phyloP scores from a whole-genome alignment of 2,113 vertebrate genomes.

The Protobothrops mucrosquamatus region DNA sequence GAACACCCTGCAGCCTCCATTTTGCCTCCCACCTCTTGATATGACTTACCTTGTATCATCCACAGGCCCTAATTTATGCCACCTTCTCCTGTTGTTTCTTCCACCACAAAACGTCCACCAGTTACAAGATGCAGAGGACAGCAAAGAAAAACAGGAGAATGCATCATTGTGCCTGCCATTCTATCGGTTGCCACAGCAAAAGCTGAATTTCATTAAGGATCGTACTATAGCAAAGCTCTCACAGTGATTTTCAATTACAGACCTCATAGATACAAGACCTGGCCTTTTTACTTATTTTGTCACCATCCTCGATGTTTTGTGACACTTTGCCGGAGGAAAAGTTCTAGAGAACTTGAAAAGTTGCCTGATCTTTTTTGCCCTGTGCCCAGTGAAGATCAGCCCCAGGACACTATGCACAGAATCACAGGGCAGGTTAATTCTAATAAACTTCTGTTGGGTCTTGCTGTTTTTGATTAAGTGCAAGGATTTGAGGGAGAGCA shows the following conservation, averaged over 20 bases:
- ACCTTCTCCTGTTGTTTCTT: not conserved
- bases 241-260: not conserved
- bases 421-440: not conserved
- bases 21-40: not conserved
- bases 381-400: not conserved
- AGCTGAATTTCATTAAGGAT: not conserved
- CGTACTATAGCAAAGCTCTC: not conserved
- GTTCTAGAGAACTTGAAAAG: not conserved
- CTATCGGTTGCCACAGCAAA: not conserved
- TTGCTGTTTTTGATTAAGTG: not conserved
- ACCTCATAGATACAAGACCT: not conserved
- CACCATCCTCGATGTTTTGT: not conserved
- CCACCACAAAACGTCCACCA: not conserved
- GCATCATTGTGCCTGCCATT: not conserved
- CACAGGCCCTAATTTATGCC: not conserved
- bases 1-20: not conserved
- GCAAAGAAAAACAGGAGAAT: not conserved
- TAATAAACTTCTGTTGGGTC: not conserved
- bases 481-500: not conserved
- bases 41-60: not conserved
- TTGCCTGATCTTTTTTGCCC: not conserved
- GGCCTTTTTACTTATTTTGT: not conserved
- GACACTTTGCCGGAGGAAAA: not conserved
- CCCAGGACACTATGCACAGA: not conserved
- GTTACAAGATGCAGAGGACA: not conserved